A percentile compares a stretch with the other conserved stretches of the same genome.
Evolutionary conservation across 2,797 vertebrate genomes (phyloP).

Genomic region (Gouania willdenowi): DNA sequence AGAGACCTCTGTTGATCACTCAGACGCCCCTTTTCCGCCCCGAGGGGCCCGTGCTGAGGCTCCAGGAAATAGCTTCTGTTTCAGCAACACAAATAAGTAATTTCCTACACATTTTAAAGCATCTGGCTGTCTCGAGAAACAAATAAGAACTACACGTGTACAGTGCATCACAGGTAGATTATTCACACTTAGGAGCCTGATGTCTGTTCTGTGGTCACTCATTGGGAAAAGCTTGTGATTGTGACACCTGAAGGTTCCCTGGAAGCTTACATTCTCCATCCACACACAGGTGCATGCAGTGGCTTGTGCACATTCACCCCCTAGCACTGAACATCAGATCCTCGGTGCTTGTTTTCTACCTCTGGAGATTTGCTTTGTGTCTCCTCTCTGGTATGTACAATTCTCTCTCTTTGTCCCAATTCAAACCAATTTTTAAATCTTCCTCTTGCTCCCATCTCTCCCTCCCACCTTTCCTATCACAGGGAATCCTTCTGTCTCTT

Average conservation of each 20-base stretch:
- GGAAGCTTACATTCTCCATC: conserved; percentile 9
- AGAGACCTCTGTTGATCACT: conserved; percentile 47
- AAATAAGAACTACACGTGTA: too few species aligned
- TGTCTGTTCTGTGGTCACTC: too few species aligned
- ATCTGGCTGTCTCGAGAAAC: too few species aligned
- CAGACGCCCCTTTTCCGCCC: conserved; percentile 24
- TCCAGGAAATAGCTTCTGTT: conserved; percentile 34
- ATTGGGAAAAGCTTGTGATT: too few species aligned
- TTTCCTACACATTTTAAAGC: conserved; percentile 2
- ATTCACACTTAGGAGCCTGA: too few species aligned
- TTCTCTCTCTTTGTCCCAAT: conserved; percentile 12
- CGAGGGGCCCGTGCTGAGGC: conserved; percentile 32
- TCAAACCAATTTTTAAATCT: neutral
- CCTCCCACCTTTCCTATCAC: conserved; percentile 1
- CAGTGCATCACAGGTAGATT: too few species aligned
- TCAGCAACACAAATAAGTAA: conserved; percentile 19
- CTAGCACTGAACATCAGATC: conserved; percentile 38
- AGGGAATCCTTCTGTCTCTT: conserved; percentile 3
- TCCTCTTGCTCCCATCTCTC: neutral
- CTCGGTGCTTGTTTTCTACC: conserved; percentile 24
- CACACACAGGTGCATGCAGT: conserved; percentile 56
- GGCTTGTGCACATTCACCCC: conserved; percentile 48
- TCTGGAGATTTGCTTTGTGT: conserved; percentile 35
- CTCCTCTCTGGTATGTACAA: conserved; percentile 50
- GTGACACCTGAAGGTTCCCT: too few species aligned